Evolutionary conservation across 92 coral and sea anemone genomes (phyloP).

Genomic region (Bergia puertoricense): DNA sequence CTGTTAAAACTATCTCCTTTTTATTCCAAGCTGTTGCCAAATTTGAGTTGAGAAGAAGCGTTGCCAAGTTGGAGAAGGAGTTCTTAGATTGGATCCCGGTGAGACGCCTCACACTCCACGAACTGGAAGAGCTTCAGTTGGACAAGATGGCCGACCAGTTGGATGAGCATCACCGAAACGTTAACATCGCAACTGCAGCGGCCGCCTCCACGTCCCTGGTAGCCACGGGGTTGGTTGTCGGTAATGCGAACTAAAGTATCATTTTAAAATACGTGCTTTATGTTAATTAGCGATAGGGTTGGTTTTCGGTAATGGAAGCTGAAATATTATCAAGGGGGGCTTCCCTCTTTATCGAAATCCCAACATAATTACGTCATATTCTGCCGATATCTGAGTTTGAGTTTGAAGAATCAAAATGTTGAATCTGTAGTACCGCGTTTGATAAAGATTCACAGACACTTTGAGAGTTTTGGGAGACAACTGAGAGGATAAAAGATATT

Average conservation of each 20-base stretch:
- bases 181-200: constrained; percentile 64
- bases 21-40: constrained; percentile 32
- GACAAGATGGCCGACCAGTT: constrained; percentile 48
- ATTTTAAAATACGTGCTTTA: too few relatives aligned
- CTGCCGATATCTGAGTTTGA: too few relatives aligned
- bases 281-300: too few relatives aligned
- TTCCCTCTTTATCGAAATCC: too few relatives aligned
- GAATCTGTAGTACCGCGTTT: too few relatives aligned
- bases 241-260: background rate
- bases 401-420: too few relatives aligned
- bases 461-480: too few relatives aligned
- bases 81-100: constrained; percentile 59
- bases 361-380: too few relatives aligned
- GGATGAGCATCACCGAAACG: constrained; percentile 63
- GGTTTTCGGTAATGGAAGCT: too few relatives aligned
- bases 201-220: constrained; percentile 63
- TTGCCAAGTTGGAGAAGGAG: constrained; percentile 41
- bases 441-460: too few relatives aligned
- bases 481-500: too few relatives aligned
- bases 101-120: constrained; percentile 57
- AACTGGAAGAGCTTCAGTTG: constrained; percentile 56
- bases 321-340: too few relatives aligned
- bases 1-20: background rate
- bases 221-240: constrained; percentile 66
- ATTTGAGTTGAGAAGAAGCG: constrained; percentile 44